Percentiles rank a stretch among this genome's conserved stretches.
Evolutionary conservation across 2,113 vertebrate species (phyloP).

Genomic region (Dendrocopos noguchii): DNA sequence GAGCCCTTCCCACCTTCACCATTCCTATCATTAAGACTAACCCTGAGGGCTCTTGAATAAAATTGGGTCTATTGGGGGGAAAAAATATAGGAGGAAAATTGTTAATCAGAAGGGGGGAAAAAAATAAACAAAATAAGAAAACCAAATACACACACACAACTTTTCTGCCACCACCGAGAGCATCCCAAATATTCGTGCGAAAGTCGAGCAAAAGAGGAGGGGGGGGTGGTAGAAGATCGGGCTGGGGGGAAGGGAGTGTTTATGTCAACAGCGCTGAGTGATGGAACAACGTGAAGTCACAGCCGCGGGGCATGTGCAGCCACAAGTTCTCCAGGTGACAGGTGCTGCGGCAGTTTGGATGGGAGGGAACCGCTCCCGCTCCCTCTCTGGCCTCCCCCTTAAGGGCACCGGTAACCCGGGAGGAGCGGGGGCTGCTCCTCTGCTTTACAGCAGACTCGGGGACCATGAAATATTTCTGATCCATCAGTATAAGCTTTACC

Average conservation of each 20-base stretch:
- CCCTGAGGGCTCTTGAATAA: background rate
- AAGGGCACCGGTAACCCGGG: background rate
- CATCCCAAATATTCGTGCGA: background rate
- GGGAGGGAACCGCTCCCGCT: background rate
- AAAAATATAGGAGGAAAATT: background rate
- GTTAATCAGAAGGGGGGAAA: background rate
- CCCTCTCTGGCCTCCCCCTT: background rate
- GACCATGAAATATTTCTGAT: background rate
- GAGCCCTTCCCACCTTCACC: background rate
- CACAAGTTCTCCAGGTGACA: slow-evolving; percentile 56
- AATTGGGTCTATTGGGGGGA: background rate
- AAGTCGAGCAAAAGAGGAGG: background rate
- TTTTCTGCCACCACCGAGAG: background rate
- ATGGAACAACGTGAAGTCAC: background rate
- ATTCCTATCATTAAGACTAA: background rate
- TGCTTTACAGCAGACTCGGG: background rate
- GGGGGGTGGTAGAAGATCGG: background rate
- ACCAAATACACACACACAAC: background rate
- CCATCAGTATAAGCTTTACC: background rate
- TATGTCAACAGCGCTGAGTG: background rate
- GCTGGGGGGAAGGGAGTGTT: background rate
- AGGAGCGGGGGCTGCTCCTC: background rate
- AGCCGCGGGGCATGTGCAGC: slow-evolving; percentile 4
- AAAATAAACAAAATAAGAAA: background rate
- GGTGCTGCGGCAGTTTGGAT: slow-evolving; percentile 36